phyloP scores from a whole-genome alignment of 2,888 invertebrate species.

The Euzetes globulus region DNA sequence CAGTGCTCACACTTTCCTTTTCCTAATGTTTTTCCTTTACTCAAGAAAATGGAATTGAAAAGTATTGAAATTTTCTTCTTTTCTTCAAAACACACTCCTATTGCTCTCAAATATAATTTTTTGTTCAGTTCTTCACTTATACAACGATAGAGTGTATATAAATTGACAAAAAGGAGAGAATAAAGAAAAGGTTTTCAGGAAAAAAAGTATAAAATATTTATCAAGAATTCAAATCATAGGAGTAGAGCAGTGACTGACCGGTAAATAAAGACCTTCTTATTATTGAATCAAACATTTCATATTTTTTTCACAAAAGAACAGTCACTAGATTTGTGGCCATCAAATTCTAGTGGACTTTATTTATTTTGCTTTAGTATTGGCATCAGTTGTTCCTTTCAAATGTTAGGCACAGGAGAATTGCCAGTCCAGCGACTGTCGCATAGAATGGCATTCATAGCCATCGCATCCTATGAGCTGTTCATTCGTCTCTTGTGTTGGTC shows the following conservation, averaged over 20 bases:
- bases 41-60: not conserved
- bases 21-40: not conserved
- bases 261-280: not conserved
- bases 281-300: not conserved
- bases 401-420: not conserved
- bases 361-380: not conserved
- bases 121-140: not conserved
- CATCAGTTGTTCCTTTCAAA: not conserved
- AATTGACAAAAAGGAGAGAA: not conserved
- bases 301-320: not conserved
- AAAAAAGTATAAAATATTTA: not conserved
- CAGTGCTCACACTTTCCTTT: not conserved
- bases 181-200: not conserved
- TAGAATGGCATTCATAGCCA: not conserved
- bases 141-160: not conserved
- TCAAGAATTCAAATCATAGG: not conserved
- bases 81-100: not conserved
- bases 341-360: not conserved
- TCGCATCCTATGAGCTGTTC: not conserved
- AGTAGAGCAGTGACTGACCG: not conserved
- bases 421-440: not conserved
- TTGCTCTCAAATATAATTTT: not conserved
- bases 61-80: not conserved
- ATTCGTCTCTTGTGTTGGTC: not conserved
- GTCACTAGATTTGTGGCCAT: not conserved